These are phyloP conservation scores for Tokudaia muenninki DNA, from an alignment of 2,797 vertebrate species.

Conservation along the genomic window DNA sequence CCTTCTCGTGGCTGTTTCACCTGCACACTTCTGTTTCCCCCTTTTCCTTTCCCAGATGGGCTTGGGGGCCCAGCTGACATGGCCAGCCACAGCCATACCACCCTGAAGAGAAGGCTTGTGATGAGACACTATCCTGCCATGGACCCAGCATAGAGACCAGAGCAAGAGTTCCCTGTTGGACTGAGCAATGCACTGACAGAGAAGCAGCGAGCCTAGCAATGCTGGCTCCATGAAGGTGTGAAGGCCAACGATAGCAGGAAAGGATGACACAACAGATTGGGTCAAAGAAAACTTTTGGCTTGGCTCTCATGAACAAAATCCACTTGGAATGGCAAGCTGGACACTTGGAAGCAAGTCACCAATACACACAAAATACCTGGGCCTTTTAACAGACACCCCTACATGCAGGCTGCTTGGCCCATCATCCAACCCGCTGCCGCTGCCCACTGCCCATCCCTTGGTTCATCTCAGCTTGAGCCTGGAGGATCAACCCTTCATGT, in stretches of 20 bases:
- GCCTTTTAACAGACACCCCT: conserved; percentile 69
- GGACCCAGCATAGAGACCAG: conserved; percentile 60
- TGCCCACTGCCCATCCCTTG: conserved; percentile 79
- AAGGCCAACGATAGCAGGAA: conserved; percentile 65
- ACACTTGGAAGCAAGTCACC: conserved; percentile 81
- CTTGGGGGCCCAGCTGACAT: conserved; percentile 39
- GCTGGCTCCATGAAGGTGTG: conserved; percentile 58
- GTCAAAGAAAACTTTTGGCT: conserved; percentile 71
- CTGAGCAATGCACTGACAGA: conserved; percentile 54
- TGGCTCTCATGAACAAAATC: conserved; percentile 66
- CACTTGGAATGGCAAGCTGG: conserved; percentile 82
- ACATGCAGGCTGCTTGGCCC: conserved; percentile 80
- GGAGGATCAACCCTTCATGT: conserved; percentile 70
- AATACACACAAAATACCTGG: conserved; percentile 75
- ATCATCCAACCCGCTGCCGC: conserved; percentile 75
- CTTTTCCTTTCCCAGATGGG: conserved; percentile 58
- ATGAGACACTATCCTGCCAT: conserved; percentile 62
- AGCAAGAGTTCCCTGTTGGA: conserved; percentile 66
- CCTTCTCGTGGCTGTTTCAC: conserved; percentile 65
- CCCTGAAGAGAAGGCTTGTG: conserved; percentile 77
- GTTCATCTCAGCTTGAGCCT: conserved; percentile 79
- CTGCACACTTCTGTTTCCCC: conserved; percentile 39
- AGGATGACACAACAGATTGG: conserved; percentile 62
- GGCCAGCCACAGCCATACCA: conserved; percentile 56
- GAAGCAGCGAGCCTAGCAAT: conserved; percentile 45